Conservation (phyloP, 2,888 invertebrate species). For the Choristoneura rosaceana region DNA sequence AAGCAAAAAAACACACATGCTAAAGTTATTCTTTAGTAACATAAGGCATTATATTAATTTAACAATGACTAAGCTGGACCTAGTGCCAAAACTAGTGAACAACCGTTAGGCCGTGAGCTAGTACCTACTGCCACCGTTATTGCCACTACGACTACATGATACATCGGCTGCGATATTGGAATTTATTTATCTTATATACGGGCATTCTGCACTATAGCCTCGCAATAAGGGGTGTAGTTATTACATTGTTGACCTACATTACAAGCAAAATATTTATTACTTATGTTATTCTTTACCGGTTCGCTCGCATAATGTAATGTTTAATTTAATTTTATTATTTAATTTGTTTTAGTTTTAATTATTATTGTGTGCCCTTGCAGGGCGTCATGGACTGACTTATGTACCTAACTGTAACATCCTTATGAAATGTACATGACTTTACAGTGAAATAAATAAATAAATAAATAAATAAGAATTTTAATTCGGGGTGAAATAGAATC, state of each 20-base stretch:
- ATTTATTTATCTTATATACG: not conserved
- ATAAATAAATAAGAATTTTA: too few species aligned
- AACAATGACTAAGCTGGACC: not conserved
- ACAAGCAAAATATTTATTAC: not conserved
- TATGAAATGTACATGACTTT: too few species aligned
- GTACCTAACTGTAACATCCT: too few species aligned
- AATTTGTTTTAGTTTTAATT: too few species aligned
- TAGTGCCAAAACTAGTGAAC: constrained; percentile 4
- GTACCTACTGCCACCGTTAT: not conserved
- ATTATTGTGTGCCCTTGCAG: too few species aligned
- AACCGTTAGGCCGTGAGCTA: not conserved
- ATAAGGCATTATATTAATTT: not conserved
- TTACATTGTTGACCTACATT: not conserved
- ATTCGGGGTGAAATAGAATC: too few species aligned
- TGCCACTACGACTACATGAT: constrained; percentile 27
- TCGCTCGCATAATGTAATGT: too few species aligned
- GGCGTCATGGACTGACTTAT: too few species aligned
- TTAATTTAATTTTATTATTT: too few species aligned
- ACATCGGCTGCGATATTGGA: constrained; percentile 29
- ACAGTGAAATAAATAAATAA: too few species aligned
- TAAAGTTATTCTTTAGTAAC: not conserved
- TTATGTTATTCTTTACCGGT: not conserved
- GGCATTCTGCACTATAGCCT: not conserved
- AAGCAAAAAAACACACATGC: too few species aligned
- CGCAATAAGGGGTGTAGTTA: not conserved